These are phyloP conservation scores for Pandion haliaetus DNA, from an alignment of 2,113 vertebrate genomes.

Conservation along the genomic window DNA sequence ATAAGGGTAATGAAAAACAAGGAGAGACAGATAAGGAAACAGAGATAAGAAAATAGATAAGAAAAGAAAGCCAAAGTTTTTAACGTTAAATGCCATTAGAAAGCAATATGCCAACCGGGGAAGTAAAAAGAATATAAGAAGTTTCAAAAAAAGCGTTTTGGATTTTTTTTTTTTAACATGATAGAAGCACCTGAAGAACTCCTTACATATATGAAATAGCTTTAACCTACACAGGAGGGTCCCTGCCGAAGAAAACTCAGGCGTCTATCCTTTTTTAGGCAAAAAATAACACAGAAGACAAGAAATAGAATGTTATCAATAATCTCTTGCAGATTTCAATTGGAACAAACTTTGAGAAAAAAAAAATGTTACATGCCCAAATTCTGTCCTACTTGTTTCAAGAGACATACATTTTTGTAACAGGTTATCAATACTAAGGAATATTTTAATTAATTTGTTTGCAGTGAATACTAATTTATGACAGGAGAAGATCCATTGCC, in stretches of 20 bases:
- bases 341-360: background rate
- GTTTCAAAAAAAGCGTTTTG: background rate
- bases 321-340: background rate
- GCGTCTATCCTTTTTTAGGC: background rate
- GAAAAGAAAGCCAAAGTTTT: background rate
- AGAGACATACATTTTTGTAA: background rate
- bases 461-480: background rate
- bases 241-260: background rate
- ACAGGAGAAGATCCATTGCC: background rate
- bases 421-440: background rate
- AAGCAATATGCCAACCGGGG: background rate
- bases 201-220: background rate
- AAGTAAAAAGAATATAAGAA: background rate
- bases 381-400: background rate
- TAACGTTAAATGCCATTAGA: background rate
- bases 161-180: background rate
- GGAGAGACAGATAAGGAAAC: constrained; percentile 15
- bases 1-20: constrained; percentile 38
- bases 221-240: background rate
- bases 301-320: background rate
- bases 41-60: constrained; percentile 42
- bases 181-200: background rate
- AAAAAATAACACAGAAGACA: background rate
- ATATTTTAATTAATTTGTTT: background rate
- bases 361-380: background rate